A percentile compares a stretch with the other conserved stretches of the same genome.
Evolutionary conservation across 2,888 invertebrate species (phyloP).

Genomic region (Tridacna crocea): DNA sequence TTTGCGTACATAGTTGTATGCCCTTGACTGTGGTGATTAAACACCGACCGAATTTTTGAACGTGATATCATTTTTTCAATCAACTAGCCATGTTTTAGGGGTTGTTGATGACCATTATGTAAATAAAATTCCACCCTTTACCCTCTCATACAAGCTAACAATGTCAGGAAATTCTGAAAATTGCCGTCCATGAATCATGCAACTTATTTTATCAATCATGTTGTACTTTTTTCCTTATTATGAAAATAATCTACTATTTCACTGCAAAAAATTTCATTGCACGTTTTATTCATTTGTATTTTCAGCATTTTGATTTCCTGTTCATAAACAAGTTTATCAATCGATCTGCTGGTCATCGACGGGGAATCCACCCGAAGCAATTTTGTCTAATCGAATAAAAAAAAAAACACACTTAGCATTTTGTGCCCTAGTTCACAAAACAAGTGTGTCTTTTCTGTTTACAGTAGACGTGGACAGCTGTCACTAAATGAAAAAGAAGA

Average conservation of each 20-base stretch:
- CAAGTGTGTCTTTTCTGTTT: conserved; percentile 15
- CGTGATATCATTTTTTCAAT: background rate
- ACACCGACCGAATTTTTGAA: background rate
- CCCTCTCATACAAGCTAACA: no score
- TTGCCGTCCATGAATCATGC: background rate
- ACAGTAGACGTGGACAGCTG: conserved; percentile 11
- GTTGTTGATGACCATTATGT: background rate
- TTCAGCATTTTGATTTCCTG: background rate
- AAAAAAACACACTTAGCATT: no score
- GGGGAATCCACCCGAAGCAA: background rate
- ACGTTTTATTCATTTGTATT: background rate
- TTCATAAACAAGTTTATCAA: background rate
- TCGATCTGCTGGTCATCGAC: background rate
- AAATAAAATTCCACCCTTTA: no score
- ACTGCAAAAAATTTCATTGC: background rate
- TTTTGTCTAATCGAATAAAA: conserved; percentile 8
- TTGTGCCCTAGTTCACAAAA: conserved; percentile 14
- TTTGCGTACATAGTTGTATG: no score
- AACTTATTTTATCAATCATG: background rate
- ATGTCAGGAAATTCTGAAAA: background rate
- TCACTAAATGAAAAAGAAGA: background rate
- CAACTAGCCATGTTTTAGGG: background rate
- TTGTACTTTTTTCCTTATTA: no score
- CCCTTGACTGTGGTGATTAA: background rate
- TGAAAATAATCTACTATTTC: background rate